Evolutionary conservation across 2,113 vertebrate genomes (phyloP).

Genomic region (Tyto alba): DNA sequence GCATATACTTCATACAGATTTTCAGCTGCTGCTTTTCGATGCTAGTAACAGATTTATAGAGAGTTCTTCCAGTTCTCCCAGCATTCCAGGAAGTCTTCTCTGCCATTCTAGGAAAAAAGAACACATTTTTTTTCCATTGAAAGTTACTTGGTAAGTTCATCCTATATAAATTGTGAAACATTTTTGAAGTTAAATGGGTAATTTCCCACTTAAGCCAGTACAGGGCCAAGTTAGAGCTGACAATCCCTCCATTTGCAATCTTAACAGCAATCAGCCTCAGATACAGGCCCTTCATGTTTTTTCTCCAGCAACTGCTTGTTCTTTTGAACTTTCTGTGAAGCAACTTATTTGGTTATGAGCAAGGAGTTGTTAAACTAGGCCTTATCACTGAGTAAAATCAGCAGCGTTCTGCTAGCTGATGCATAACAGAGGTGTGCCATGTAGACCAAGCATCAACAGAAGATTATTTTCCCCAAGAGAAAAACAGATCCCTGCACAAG

Average conservation of each 20-base stretch:
- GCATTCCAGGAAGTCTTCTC: not conserved
- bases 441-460: not conserved
- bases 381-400: not conserved
- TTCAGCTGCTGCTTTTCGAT: not conserved
- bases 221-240: not conserved
- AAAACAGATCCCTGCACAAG: not conserved
- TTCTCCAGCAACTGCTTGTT: not conserved
- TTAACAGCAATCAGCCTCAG: not conserved
- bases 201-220: not conserved
- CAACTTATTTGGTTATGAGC: not conserved
- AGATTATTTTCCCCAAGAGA: not conserved
- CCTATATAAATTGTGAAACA: not conserved
- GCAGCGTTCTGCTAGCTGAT: not conserved
- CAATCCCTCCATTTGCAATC: not conserved
- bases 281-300: not conserved
- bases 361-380: not conserved
- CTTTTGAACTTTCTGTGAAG: not conserved
- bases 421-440: not conserved
- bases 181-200: not conserved
- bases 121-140: not conserved
- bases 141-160: not conserved
- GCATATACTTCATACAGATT: not conserved
- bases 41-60: not conserved
- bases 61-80: not conserved
- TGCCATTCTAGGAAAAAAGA: constrained; percentile 38